A percentile compares a stretch with the other conserved stretches of the same genome.
These are phyloP conservation scores for Molothrus ater DNA, from an alignment of 2,797 vertebrate genomes.

Conservation along the genomic window DNA sequence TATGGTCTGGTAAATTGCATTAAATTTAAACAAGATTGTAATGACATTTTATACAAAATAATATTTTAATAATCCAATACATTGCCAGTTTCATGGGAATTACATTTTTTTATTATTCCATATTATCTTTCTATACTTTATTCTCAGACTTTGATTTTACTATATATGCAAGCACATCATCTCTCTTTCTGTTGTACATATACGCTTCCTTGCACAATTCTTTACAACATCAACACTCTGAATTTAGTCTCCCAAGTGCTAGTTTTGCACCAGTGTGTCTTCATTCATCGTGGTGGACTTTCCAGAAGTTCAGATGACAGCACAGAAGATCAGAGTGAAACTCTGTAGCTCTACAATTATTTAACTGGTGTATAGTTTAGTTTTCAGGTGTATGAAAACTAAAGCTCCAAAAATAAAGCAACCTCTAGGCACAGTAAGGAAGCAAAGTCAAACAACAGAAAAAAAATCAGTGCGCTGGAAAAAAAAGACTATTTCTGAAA, in stretches of 20 bases:
- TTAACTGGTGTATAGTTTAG: neutral
- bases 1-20: slow-evolving; percentile 76
- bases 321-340: neutral
- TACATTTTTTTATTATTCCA: neutral
- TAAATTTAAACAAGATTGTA: slow-evolving; percentile 75
- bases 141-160: neutral
- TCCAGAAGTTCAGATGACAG: neutral
- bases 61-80: slow-evolving; percentile 72
- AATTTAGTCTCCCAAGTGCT: neutral
- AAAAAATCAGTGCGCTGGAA: neutral
- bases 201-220: neutral
- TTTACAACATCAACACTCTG: neutral
- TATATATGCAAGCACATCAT: fast-evolving
- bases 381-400: neutral
- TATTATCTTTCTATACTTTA: neutral
- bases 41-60: slow-evolving; percentile 70
- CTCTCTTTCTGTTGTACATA: neutral
- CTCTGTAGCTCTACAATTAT: neutral
- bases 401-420: neutral
- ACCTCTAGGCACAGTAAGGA: neutral
- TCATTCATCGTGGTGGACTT: neutral
- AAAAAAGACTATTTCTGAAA: neutral
- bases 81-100: slow-evolving; percentile 12
- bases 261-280: neutral
- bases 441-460: neutral